These are phyloP conservation scores for Pimpla rufipes DNA, from an alignment of 2,888 invertebrate species.

Conservation along the genomic window DNA sequence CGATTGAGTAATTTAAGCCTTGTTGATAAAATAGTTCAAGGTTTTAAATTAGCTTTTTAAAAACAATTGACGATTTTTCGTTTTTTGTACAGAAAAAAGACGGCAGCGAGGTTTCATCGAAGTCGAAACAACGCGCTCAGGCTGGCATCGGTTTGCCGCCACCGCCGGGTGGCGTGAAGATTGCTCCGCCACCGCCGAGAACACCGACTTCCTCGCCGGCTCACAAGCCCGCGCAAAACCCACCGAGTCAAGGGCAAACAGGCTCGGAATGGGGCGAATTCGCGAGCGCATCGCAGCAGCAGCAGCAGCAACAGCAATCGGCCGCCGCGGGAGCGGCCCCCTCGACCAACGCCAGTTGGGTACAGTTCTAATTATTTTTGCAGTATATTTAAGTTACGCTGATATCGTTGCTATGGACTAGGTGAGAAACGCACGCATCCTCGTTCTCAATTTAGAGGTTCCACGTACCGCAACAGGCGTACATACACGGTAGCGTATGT, in stretches of 20 bases:
- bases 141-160: conserved; percentile 91
- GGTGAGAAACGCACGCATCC: conserved; percentile 55
- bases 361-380: conserved; percentile 82
- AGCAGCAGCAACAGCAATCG: conserved; percentile 69
- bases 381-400: conserved; percentile 43
- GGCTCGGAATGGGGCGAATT: conserved; percentile 93
- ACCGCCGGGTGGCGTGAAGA: conserved; percentile 92
- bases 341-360: conserved; percentile 84
- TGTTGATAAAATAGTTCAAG: too few relatives aligned
- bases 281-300: conserved; percentile 85
- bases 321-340: conserved; percentile 74
- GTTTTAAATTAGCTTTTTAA: too few relatives aligned
- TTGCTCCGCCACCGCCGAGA: conserved; percentile 91
- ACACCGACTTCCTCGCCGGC: conserved; percentile 91
- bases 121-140: conserved; percentile 88
- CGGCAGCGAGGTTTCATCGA: conserved; percentile 91
- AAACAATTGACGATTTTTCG: conserved; percentile 15
- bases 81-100: conserved; percentile 91
- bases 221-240: conserved; percentile 88
- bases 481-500: conserved; percentile 60
- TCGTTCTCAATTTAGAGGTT: conserved; percentile 55
- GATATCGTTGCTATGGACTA: conserved; percentile 50
- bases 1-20: too few relatives aligned
- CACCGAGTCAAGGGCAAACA: conserved; percentile 83
- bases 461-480: conserved; percentile 46